Percentiles rank a stretch among this genome's conserved stretches.
These are phyloP conservation scores for Caenorhabditis macrosperma DNA, from an alignment of 2,888 invertebrate genomes.

Conservation along the genomic window DNA sequence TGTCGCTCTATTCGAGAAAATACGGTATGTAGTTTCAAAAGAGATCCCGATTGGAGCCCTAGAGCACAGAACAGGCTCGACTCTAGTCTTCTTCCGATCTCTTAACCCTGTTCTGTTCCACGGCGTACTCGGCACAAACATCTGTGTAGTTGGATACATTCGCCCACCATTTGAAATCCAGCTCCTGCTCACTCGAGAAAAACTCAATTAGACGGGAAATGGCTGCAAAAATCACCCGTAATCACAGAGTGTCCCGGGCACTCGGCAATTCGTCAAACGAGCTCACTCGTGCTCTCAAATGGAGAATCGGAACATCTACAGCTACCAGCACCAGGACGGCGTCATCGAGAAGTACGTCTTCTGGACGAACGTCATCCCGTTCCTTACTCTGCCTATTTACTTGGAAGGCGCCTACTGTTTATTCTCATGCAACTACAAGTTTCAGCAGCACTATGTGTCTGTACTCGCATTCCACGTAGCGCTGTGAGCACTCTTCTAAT, in stretches of 20 bases:
- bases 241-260: not conserved
- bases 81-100: too few relatives aligned
- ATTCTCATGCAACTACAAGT: constrained; percentile 1
- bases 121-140: not conserved
- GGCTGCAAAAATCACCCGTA: constrained; percentile 2
- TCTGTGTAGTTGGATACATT: constrained; percentile 12
- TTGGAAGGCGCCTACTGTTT: constrained; percentile 43
- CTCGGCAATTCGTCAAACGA: too few relatives aligned
- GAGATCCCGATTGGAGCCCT: too few relatives aligned
- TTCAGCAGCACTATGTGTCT: constrained; percentile 24
- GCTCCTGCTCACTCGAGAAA: too few relatives aligned
- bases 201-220: constrained; percentile 24
- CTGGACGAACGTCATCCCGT: constrained; percentile 13
- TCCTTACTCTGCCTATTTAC: constrained; percentile 38
- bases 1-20: too few relatives aligned
- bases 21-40: too few relatives aligned
- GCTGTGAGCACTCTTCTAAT: constrained; percentile 6
- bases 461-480: constrained; percentile 20
- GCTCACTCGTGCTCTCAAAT: not conserved
- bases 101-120: not conserved
- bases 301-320: not conserved
- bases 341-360: constrained; percentile 22
- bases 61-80: too few relatives aligned
- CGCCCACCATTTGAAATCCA: not conserved
- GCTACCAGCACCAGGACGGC: constrained; percentile 16